Evolutionary conservation across 2,888 invertebrate genomes (phyloP).

Genomic region (Leptopilina myrica): DNA sequence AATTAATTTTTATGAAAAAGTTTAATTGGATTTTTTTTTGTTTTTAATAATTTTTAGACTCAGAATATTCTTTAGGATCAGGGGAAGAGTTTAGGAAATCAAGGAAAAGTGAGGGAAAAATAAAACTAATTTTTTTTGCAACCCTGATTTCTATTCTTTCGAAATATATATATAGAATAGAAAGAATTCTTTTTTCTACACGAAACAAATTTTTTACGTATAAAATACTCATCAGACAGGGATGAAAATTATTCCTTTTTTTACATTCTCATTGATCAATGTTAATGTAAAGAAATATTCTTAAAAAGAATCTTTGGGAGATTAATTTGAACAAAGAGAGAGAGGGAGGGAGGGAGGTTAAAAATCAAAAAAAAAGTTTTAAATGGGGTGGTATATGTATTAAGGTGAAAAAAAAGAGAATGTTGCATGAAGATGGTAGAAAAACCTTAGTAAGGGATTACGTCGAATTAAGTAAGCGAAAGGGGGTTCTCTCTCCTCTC

Average conservation of each 20-base stretch:
- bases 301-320: not conserved
- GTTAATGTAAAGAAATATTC: not conserved
- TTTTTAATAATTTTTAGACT: too few relatives aligned
- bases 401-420: not conserved
- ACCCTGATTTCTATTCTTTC: too few relatives aligned
- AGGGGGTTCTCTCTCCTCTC: conserved; percentile 47
- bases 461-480: conserved; percentile 73
- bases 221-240: not conserved
- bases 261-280: not conserved
- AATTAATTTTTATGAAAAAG: too few relatives aligned
- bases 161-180: too few relatives aligned
- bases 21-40: too few relatives aligned
- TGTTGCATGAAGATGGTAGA: conserved; percentile 12
- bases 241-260: not conserved
- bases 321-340: conserved; percentile 7
- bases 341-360: not conserved
- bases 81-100: too few relatives aligned
- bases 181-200: too few relatives aligned
- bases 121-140: too few relatives aligned
- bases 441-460: conserved; percentile 75
- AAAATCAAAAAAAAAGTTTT: conserved; percentile 16
- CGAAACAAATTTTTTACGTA: too few relatives aligned
- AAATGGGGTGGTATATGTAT: not conserved
- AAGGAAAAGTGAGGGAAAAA: too few relatives aligned
- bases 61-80: too few relatives aligned